Evolutionary conservation across 92 coral and sea anemone genomes (phyloP).

Genomic region (Pocillopora meandrina): DNA sequence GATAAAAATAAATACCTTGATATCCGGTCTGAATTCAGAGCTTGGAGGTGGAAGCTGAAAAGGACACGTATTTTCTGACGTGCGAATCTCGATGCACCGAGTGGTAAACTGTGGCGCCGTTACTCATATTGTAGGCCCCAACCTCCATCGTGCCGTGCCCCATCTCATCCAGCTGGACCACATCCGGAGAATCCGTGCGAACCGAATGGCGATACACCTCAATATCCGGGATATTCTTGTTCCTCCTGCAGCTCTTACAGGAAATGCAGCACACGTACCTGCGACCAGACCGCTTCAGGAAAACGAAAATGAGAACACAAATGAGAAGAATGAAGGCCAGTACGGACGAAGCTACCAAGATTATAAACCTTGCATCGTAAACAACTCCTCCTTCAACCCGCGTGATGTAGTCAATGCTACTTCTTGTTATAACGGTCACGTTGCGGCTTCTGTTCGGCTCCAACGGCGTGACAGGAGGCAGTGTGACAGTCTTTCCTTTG

Average conservation of each 20-base stretch:
- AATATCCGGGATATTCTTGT: constrained; percentile 85
- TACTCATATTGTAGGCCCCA: constrained; percentile 79
- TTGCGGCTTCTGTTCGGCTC: constrained; percentile 36
- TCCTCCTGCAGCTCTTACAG: constrained; percentile 69
- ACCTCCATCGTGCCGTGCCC: constrained; percentile 67
- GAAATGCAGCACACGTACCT: constrained; percentile 70
- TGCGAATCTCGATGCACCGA: constrained; percentile 66
- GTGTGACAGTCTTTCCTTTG: constrained; percentile 60
- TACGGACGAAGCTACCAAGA: constrained; percentile 73
- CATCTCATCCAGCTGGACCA: constrained; percentile 82
- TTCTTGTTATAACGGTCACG: constrained; percentile 49
- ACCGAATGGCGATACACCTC: constrained; percentile 96
- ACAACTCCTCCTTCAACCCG: constrained; percentile 57
- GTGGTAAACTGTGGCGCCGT: constrained; percentile 83
- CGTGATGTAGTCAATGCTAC: constrained; percentile 66
- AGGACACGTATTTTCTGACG: constrained; percentile 82
- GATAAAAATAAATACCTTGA: not conserved
- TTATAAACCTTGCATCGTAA: constrained; percentile 71
- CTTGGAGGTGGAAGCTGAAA: constrained; percentile 85
- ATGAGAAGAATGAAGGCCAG: constrained; percentile 75
- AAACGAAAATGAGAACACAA: constrained; percentile 69
- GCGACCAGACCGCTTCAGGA: constrained; percentile 78
- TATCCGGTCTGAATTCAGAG: constrained; percentile 9
- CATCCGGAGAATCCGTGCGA: constrained; percentile 94
- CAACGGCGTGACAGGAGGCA: constrained; percentile 51